Evolutionary conservation across 2,113 vertebrate genomes (phyloP), one percentile per base, ranked within the genome.

Genomic region (Sebastes fasciatus): DNA sequence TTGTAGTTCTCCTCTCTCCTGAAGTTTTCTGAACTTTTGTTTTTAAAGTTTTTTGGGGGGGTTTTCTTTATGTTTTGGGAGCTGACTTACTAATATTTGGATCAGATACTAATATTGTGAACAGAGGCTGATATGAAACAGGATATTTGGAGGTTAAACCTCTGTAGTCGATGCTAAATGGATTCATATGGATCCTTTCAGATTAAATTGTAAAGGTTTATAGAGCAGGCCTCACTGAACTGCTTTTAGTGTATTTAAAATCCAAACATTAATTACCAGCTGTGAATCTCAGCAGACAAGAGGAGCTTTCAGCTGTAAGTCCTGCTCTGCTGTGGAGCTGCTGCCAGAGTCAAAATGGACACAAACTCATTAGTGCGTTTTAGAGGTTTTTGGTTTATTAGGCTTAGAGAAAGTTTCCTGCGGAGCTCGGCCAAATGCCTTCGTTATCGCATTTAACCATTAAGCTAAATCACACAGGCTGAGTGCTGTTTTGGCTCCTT

Each of bases 401-500:
- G 89, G 90, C 86, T 92, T 86, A 89, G 62, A 67, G 73, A 58
- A 87, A 87, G 82, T 82, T 89, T 86, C 86, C 72, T 79, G 80
- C 86, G 4, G 80, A 26, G 86, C 83, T 85, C 45, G 51, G 74
- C 88, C 89, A 89, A 91, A 92, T 91, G 90, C 90, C 93, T 90
- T 90, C 88, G 61, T 94, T 93, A 92, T 92, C 84, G 85, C 89
- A 88, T 93, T 93, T 71, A 68, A 40, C 61, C 13, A 66, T 90
- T 93, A 91, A 87, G 91, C 92, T 91, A 88, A 90, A 90, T 87
- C 88, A 85, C 80, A 21, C 74, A 52, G 67, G 84, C 90, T 94
- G 88, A 94, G 93, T 93, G 94, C 92, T 80, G 73, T 92, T 94
- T 91, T 95, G 90, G 91, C 88, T 89, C 86, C 89, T 92, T 91